Base-by-base conservation (phyloP, 1,140 invertebrate genomes). In the Zophobas atratus region DNA sequence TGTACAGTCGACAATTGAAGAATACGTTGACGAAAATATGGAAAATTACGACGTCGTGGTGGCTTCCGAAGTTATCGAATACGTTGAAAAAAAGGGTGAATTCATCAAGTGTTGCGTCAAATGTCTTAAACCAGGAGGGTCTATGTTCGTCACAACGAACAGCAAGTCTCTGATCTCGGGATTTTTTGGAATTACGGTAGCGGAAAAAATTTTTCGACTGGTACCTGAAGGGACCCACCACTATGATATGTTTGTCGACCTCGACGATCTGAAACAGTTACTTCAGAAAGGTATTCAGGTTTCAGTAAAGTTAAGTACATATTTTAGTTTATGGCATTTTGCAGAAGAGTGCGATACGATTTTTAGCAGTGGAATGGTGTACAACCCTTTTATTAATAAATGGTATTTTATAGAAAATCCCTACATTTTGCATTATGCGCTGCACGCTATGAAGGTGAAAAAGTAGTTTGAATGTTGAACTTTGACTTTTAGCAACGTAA, bases 41-140 rank as follows among this genome's bases (percentile, higher is more conserved):
- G 85, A 90, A 51, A 76, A 80, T 39, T 98, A 94, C 84, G 96
- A 99, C 89, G 96, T 91, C 8, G 90, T 99, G 20, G 90, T 98
- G 1, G 91, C 92, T 1, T 97, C 96, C 2, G 97, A 99, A 89
- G 92, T 99, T 0, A 87, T 99, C 75, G 98, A 99, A 86, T 98
- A 99, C 89, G 94, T 99, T 0, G 83, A 89, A 6, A 89, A 96
- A 84, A 90, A 94, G 67, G 89, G 93, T 46, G 84, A 90, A 0
- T 98, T 99, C 88, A 82, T 99, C 1, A 88, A 92, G 83, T 86
- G 88, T 55, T 96, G 95, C 84, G 87, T 92, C 8, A 85, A 91
- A 35, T 86, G 93, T 1, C 84, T 97, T 0, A 97, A 96, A 87
- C 94, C 95, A 5, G 92, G 93, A 3, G 97, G 97, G n/a, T 96